Evolutionary conservation across 1,140 invertebrate species (phyloP).

Genomic region (Carcinoscorpius rotundicauda): DNA sequence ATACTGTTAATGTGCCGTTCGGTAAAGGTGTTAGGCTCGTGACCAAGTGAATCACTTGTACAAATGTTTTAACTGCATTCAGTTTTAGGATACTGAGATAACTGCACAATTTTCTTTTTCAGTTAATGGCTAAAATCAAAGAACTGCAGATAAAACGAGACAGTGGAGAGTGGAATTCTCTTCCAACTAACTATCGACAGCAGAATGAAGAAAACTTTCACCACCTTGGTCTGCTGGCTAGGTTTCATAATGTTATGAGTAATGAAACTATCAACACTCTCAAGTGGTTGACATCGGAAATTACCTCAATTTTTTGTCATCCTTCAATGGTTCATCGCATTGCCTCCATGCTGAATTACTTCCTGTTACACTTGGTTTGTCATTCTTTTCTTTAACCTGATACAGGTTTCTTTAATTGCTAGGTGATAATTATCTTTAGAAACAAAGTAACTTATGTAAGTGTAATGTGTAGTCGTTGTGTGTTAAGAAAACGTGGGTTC

Average conservation of each 20-base stretch:
- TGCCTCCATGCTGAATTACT: conserved; percentile 91
- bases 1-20: too few species aligned
- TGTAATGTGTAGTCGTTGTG: too few species aligned
- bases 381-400: too few species aligned
- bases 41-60: too few species aligned
- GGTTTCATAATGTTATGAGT: conserved; percentile 85
- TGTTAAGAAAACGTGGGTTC: too few species aligned
- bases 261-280: conserved; percentile 75
- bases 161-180: conserved; percentile 57
- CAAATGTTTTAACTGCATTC: too few species aligned
- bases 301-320: conserved; percentile 79
- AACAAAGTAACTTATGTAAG: too few species aligned
- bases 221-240: conserved; percentile 68
- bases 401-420: too few species aligned
- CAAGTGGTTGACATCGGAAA: conserved; percentile 60
- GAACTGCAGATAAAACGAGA: conserved; percentile 43
- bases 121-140: conserved; percentile 39
- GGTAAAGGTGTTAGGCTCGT: too few species aligned
- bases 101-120: conserved; percentile 2
- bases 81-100: too few species aligned
- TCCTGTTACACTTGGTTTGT: conserved; percentile 74
- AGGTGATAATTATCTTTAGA: too few species aligned
- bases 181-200: conserved; percentile 55
- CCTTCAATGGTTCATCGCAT: conserved; percentile 82
- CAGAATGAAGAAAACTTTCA: conserved; percentile 60